Percentiles rank a stretch among this genome's conserved stretches.
Evolutionary conservation across 2,797 vertebrate species (phyloP).

Genomic region (Sebastes matsubarae): DNA sequence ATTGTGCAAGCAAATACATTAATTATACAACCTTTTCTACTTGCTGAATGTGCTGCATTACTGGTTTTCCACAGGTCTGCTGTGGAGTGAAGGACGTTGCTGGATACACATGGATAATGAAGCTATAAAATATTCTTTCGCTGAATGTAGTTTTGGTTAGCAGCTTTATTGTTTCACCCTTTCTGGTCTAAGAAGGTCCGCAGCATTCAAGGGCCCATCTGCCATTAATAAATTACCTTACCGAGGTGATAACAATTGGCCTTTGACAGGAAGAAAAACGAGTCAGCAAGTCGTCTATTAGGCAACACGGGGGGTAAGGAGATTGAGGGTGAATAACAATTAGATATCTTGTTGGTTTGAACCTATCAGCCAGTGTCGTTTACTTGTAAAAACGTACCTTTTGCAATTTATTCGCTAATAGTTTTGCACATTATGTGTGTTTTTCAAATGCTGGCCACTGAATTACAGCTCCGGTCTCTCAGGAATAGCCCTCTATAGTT

Average conservation of each 20-base stretch:
- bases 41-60: conserved; percentile 5
- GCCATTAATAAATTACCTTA: conserved; percentile 50
- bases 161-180: conserved; percentile 62
- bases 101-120: too few species aligned
- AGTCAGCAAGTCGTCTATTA: conserved; percentile 38
- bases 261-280: conserved; percentile 46
- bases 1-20: conserved; percentile 31
- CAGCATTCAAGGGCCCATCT: conserved; percentile 34
- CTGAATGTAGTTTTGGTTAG: conserved; percentile 31
- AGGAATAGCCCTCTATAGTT: neutral
- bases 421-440: neutral
- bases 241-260: conserved; percentile 46
- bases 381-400: neutral
- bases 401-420: neutral
- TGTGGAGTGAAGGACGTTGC: conserved; percentile 51
- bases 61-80: neutral
- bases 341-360: neutral
- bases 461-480: neutral
- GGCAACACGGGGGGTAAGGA: neutral
- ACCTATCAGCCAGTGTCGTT: neutral
- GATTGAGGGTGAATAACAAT: conserved; percentile 26
- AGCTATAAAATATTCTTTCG: conserved; percentile 56
- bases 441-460: neutral
- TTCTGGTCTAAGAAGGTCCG: conserved; percentile 25
- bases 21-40: conserved; percentile 20